Evolutionary conservation across 2,797 vertebrate species (phyloP), one percentile per base, ranked within the genome.

Genomic region (Yasuhikotakia modesta): DNA sequence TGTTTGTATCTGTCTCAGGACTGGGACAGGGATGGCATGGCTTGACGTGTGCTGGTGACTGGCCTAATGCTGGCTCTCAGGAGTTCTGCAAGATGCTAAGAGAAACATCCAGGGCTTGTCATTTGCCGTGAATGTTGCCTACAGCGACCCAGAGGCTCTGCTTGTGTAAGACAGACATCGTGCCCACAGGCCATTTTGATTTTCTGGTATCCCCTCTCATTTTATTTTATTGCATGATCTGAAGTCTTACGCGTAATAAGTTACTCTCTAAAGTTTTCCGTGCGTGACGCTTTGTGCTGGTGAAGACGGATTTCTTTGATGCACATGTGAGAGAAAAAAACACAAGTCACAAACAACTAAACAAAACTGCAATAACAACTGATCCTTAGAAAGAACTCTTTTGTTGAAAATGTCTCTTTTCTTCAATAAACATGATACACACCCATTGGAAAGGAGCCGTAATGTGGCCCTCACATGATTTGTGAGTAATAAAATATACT

Each of bases 111-210:
- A 86, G 89, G 87, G 84, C 83, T 86, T 93, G 91, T 93, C 92
- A 92, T 93, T 93, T 92, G 90, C 91, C 80, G 72, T 89, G 86
- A 86, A 90, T 90, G 88, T 92, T 92, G 92, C 93, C 91, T 89
- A 88, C 90, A 93, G 93, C 91, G 77, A 88, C 91, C 92, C 84
- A 90, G 88, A 91, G 92, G 93, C 92, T 91, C 87, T 89, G 88
- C 84, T 87, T 92, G 89, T 93, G 90, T 93, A 91, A 93, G 91
- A 93, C 89, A 93, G 89, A 91, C 88, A 91, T 91, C 91, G 70
- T 93, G 90, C 91, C 93, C 86, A 86, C 83, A 89, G 92, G 92
- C 88, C 82, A 79, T 90, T 89, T 86, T 82, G 21, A 81, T 81
- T 87, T 84, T 85, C 74, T 79, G 69, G 81, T 86, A 85, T 83